phyloP scores from a whole-genome alignment of 2,888 invertebrate species.

The Drosophila subsilvestris region DNA sequence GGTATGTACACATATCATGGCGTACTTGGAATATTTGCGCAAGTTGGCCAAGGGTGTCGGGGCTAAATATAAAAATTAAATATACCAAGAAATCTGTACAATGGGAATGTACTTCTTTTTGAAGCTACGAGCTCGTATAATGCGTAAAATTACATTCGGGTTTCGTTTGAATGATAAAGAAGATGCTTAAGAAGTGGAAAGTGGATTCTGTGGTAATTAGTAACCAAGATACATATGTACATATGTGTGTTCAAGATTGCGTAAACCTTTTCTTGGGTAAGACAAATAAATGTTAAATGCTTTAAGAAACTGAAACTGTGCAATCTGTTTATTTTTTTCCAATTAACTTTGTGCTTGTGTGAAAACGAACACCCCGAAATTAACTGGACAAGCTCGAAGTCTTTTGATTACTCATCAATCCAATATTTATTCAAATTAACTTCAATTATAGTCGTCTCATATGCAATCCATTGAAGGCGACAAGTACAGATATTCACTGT shows the following conservation, averaged over 20 bases:
- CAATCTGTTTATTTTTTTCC: too few species aligned
- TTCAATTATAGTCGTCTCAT: conserved; percentile 7
- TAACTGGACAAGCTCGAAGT: not conserved
- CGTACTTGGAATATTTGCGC: conserved; percentile 51
- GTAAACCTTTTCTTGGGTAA: too few species aligned
- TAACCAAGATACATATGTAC: not conserved
- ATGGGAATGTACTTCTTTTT: conserved; percentile 40
- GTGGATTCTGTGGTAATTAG: not conserved
- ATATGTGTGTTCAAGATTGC: too few species aligned
- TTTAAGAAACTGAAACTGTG: too few species aligned
- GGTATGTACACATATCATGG: conserved; percentile 30
- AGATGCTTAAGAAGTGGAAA: not conserved
- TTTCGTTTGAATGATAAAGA: too few species aligned
- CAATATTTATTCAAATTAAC: conserved; percentile 6
- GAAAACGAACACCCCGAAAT: too few species aligned
- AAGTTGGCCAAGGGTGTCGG: conserved; percentile 63
- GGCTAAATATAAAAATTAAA: conserved; percentile 48
- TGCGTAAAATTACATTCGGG: conserved; percentile 6
- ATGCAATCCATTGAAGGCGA: conserved; percentile 21
- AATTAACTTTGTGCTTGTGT: not conserved
- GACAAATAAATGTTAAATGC: too few species aligned
- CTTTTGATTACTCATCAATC: conserved; percentile 24
- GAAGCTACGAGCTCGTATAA: conserved; percentile 19
- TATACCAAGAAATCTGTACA: conserved; percentile 41
- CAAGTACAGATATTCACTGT: conserved; percentile 34